A percentile compares a stretch with the other conserved stretches of the same genome.
Conservation (phyloP, 2,797 vertebrate species). For the Glyptemys insculpta region DNA sequence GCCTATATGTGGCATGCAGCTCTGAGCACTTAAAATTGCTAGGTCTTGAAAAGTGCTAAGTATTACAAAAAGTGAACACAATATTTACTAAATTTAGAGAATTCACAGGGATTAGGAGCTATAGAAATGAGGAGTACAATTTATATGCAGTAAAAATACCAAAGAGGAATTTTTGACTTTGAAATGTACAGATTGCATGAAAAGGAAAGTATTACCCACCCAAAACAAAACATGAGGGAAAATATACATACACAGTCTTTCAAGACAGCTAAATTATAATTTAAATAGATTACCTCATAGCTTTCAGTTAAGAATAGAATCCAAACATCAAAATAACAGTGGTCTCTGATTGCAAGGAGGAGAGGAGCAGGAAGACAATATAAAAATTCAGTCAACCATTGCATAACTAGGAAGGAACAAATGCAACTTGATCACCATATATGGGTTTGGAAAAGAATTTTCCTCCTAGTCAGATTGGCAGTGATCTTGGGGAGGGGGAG, state of each 20-base stretch:
- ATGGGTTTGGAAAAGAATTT: background rate
- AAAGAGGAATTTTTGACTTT: background rate
- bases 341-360: background rate
- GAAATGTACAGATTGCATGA: background rate
- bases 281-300: background rate
- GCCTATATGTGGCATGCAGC: background rate
- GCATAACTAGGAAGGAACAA: background rate
- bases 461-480: background rate
- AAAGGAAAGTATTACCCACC: background rate
- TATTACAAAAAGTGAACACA: background rate
- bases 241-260: background rate
- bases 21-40: background rate
- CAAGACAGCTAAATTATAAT: background rate
- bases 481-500: background rate
- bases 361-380: background rate
- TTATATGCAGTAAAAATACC: background rate
- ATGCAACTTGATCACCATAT: background rate
- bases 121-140: background rate
- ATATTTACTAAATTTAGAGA: background rate
- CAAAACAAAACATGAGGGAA: background rate
- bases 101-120: background rate
- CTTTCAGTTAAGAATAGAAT: background rate
- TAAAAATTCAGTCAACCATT: background rate
- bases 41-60: background rate
- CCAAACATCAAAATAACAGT: background rate